Base-by-base conservation (phyloP, 2,888 invertebrate species). In the Volucella inanis region DNA sequence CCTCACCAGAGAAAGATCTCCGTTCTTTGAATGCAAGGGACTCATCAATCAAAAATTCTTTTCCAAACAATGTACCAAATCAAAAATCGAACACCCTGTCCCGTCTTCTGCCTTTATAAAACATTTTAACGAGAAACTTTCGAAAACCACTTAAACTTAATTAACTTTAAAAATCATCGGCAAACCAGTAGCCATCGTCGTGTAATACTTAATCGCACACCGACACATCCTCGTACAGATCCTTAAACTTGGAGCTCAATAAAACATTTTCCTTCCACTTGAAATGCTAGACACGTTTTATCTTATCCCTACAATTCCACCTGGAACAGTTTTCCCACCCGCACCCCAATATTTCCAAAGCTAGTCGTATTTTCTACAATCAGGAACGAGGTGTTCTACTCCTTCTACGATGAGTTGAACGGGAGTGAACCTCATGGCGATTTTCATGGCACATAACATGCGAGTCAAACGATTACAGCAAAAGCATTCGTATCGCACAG, bases 71-170 rank as follows among this genome's bases (percentile, higher is more conserved):
- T 83, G 55, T 61, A 72, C 45, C 14, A 52, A 71, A 65, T 22
- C 67, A 55, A 39, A 47, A 64, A 47, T 50, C 50, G 22, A 50
- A 50, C 10, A 11, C 22, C 38, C 15, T 8, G 15, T 6, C n/a
- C 14, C 50, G 18, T 39, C 15, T n/a, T 39, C 14, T 38, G 45
- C 8, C 1, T 52, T 10, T 2, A 31, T 18, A 70, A 67, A 61
- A 45, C 71, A 75, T 80, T 84, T 76, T 80, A 84, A 76, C 75
- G 71, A 80, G 64, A 84, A 84, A 84, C 80, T 84, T 84, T 84
- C 75, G 54, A 76, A 84, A 84, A 84, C 84, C 84, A 84, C 84
- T 84, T 84, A 84, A 84, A 84, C 75, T 84, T 84, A 80, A 84
- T 84, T 84, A 84, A 84, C 71, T 80, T 76, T 80, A 84, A 84